Evolutionary conservation across 1,140 invertebrate species (phyloP).

Genomic region (Drosophila littoralis): DNA sequence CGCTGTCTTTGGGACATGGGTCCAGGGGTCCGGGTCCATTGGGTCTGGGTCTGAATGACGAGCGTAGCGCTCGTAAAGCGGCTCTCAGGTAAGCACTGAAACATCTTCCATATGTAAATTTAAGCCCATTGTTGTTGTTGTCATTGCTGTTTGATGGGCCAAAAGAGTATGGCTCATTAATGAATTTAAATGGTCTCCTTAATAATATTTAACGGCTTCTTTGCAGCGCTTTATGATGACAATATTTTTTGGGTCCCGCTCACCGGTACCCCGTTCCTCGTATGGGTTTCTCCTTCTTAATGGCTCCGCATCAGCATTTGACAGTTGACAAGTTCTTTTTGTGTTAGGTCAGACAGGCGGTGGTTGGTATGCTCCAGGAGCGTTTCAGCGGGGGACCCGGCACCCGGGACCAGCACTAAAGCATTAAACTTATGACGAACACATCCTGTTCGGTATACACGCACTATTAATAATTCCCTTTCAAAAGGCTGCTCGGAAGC

Average conservation of each 20-base stretch:
- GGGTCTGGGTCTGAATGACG: slow-evolving; percentile 7
- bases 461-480: slow-evolving; percentile 77
- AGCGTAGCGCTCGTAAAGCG: slow-evolving; percentile 45
- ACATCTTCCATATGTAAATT: slow-evolving; percentile 25
- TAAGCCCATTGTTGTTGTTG: slow-evolving; percentile 2
- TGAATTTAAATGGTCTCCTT: slow-evolving; percentile 84
- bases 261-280: not conserved
- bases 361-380: not conserved
- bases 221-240: slow-evolving; percentile 84
- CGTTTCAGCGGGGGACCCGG: not conserved
- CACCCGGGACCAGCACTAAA: slow-evolving; percentile 35
- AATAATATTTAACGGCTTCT: slow-evolving; percentile 84
- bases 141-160: slow-evolving; percentile 28
- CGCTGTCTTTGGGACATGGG: slow-evolving; percentile 27
- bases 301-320: slow-evolving; percentile 75
- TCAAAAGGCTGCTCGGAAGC: slow-evolving; percentile 41
- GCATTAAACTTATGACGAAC: slow-evolving; percentile 58
- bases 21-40: slow-evolving; percentile 1
- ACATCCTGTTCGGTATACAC: slow-evolving; percentile 10
- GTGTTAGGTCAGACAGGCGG: slow-evolving; percentile 34
- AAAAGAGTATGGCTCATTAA: slow-evolving; percentile 77
- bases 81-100: slow-evolving; percentile 53
- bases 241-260: slow-evolving; percentile 66
- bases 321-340: slow-evolving; percentile 81
- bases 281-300: slow-evolving; percentile 72